phyloP scores from a whole-genome alignment of 2,888 invertebrate genomes.

The Dromius quadrimaculatus region DNA sequence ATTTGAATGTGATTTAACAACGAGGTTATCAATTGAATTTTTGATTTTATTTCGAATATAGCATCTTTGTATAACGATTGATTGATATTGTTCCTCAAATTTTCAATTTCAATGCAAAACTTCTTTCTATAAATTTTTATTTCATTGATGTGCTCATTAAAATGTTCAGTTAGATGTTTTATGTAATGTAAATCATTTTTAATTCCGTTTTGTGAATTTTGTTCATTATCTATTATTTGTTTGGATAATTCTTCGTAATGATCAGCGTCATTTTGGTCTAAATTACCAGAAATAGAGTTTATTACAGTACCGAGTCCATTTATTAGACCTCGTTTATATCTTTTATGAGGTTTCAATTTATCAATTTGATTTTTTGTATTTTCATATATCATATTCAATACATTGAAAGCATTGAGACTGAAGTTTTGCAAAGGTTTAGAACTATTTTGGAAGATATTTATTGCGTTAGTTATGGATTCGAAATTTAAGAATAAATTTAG shows the following conservation, averaged over 20 bases:
- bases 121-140: conserved; percentile 5
- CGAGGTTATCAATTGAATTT: conserved; percentile 1
- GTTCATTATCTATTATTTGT: conserved; percentile 13
- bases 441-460: too few species aligned
- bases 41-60: background rate
- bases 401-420: conserved; percentile 3
- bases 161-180: conserved; percentile 14
- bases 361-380: conserved; percentile 25
- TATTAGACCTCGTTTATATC: conserved; percentile 34
- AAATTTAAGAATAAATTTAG: conserved; percentile 3
- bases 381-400: conserved; percentile 30
- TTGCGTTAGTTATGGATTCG: background rate
- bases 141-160: conserved; percentile 3
- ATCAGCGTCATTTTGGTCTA: conserved; percentile 19
- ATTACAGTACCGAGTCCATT: conserved; percentile 22
- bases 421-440: conserved; percentile 4
- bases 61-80: background rate
- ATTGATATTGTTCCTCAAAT: too few species aligned
- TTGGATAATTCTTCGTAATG: conserved; percentile 12
- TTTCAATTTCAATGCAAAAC: too few species aligned
- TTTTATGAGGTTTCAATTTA: conserved; percentile 27
- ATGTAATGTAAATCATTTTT: conserved; percentile 10
- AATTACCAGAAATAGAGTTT: conserved; percentile 16
- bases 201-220: conserved; percentile 6
- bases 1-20: conserved; percentile 15